Evolutionary conservation across 2,113 vertebrate species (phyloP).

Genomic region (Phycodurus eques): DNA sequence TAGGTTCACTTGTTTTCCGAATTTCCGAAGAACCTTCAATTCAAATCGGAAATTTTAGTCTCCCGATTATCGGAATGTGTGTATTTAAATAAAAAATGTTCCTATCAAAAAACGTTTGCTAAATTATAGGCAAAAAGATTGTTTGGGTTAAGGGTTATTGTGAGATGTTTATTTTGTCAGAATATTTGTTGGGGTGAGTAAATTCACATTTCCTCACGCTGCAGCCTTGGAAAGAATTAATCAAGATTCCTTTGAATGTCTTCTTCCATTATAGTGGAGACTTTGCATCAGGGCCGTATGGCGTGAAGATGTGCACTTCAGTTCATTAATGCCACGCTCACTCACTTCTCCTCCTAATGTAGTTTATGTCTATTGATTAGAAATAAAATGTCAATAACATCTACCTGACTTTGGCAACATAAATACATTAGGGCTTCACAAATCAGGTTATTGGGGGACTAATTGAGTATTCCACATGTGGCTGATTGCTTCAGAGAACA

Average conservation of each 20-base stretch:
- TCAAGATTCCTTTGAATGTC: background rate
- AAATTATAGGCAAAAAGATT: too few relatives aligned
- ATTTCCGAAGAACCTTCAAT: background rate
- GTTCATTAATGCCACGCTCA: background rate
- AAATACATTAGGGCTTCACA: background rate
- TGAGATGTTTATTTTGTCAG: too few relatives aligned
- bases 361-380: background rate
- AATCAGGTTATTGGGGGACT: background rate
- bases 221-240: background rate
- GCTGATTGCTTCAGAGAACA: background rate
- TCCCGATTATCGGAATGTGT: background rate
- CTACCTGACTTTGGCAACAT: background rate
- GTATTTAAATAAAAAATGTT: too few relatives aligned
- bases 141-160: too few relatives aligned
- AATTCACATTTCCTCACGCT: background rate
- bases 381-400: constrained; percentile 3
- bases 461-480: background rate
- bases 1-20: background rate
- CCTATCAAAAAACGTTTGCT: background rate
- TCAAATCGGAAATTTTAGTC: background rate
- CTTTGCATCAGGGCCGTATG: too few relatives aligned
- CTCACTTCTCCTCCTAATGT: background rate
- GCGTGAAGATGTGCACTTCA: background rate
- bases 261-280: background rate
- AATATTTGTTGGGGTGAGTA: too few relatives aligned